These are phyloP conservation scores for Antechinus flavipes DNA, from an alignment of 2,113 vertebrate genomes.

Conservation along the genomic window DNA sequence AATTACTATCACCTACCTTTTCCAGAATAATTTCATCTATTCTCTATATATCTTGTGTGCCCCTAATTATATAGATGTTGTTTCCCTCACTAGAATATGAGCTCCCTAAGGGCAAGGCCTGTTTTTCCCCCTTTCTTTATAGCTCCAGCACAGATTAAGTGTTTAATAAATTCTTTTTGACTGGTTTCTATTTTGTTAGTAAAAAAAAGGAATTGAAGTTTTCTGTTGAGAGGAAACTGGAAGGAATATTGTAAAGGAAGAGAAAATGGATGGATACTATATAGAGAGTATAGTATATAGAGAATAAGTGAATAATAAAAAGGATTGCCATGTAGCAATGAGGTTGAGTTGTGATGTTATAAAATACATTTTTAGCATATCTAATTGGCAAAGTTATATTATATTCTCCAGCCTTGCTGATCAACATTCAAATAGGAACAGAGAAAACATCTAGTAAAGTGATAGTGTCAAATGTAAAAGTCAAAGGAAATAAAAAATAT, in stretches of 20 bases:
- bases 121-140: not conserved
- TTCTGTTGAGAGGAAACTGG: not conserved
- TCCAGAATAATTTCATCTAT: not conserved
- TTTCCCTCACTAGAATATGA: not conserved
- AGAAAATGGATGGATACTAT: not conserved
- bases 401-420: not conserved
- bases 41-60: not conserved
- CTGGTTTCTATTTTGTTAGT: not conserved
- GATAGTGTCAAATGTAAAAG: not conserved
- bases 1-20: not conserved
- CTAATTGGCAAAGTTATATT: not conserved
- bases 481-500: not conserved
- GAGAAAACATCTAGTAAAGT: not conserved
- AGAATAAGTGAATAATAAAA: not conserved
- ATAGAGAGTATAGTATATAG: not conserved
- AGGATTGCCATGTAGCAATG: not conserved
- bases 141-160: not conserved
- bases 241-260: not conserved
- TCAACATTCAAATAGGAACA: not conserved
- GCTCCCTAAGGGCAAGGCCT: not conserved
- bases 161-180: not conserved
- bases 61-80: not conserved
- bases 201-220: not conserved
- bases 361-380: not conserved
- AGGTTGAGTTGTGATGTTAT: not conserved